Evolutionary conservation across 37 sponge, comb jelly and placozoan species (phyloP).

Genomic region (Ephydatia muelleri): DNA sequence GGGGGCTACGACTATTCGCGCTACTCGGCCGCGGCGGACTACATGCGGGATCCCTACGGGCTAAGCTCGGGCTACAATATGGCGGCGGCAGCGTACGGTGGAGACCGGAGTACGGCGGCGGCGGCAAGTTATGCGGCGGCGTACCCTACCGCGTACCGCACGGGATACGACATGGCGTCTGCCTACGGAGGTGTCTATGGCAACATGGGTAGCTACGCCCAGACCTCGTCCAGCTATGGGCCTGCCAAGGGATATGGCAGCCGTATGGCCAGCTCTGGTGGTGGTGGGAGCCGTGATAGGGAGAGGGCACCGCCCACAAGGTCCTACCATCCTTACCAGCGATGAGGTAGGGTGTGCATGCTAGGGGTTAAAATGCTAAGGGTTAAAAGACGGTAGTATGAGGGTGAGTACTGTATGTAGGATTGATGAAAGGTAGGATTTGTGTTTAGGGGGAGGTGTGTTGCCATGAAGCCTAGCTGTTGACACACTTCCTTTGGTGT

Average conservation of each 20-base stretch:
- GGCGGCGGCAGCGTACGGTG: slow-evolving; percentile 1
- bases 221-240: slow-evolving; percentile 11
- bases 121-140: slow-evolving; percentile 1
- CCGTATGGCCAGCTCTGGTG: background rate
- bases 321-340: background rate
- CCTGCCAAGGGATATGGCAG: background rate
- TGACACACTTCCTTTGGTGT: slow-evolving; percentile 1
- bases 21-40: slow-evolving; percentile 3
- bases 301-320: background rate
- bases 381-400: background rate
- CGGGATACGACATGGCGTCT: slow-evolving; percentile 1
- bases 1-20: background rate
- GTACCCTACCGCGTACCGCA: background rate
- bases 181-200: background rate
- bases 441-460: background rate
- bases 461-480: background rate
- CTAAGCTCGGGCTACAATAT: background rate
- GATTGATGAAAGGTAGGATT: background rate
- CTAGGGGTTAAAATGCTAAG: too few relatives aligned
- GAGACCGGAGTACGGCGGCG: background rate
- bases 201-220: slow-evolving; percentile 8
- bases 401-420: background rate
- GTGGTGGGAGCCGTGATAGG: background rate
- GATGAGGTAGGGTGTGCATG: background rate
- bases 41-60: background rate